A percentile compares a stretch with the other conserved stretches of the same genome.
Evolutionary conservation across 2,888 invertebrate species (phyloP).

Genomic region (Drosophila tripunctata): DNA sequence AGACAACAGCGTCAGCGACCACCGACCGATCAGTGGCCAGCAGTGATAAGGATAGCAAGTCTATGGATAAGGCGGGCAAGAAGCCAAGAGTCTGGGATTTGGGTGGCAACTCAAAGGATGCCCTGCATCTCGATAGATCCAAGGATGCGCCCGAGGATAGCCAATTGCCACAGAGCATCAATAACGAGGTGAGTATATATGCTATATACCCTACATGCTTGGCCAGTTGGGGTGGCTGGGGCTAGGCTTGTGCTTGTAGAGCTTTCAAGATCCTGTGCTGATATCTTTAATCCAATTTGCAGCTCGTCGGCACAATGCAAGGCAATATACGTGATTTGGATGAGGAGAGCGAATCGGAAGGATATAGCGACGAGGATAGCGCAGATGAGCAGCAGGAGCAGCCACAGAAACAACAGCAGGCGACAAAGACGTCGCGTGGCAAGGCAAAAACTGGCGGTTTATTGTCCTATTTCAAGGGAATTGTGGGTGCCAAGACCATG

Average conservation of each 20-base stretch:
- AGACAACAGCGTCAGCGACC: conserved; percentile 48
- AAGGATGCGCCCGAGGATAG: conserved; percentile 89
- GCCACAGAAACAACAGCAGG: conserved; percentile 81
- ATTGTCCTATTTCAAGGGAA: conserved; percentile 93
- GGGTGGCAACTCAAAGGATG: conserved; percentile 91
- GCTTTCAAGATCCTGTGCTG: neutral
- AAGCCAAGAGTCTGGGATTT: conserved; percentile 96
- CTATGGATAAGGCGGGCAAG: conserved; percentile 90
- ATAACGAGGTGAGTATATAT: conserved; percentile 74
- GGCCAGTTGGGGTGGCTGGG: too few relatives aligned
- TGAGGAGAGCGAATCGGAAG: conserved; percentile 88
- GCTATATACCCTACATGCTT: too few relatives aligned
- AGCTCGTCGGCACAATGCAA: conserved; percentile 93
- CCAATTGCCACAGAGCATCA: conserved; percentile 70
- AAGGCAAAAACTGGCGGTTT: conserved; percentile 84
- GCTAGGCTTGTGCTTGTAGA: too few relatives aligned
- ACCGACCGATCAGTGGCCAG: too few relatives aligned
- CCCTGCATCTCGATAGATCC: conserved; percentile 91
- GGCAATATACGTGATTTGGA: conserved; percentile 93
- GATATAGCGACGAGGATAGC: conserved; percentile 85
- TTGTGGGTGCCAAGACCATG: conserved; percentile 95
- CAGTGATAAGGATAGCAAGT: too few relatives aligned
- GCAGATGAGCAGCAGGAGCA: conserved; percentile 81
- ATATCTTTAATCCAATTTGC: conserved; percentile 45
- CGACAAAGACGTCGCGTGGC: conserved; percentile 12